phyloP scores from a whole-genome alignment of 2,113 vertebrate genomes.

The western clawed frog (Xenopus tropicalis) region UCB_Xtro_10.0 CM004449.2:72306001-72306500 shows the following conservation, averaged over 20 bases:
- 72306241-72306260: constrained; percentile 24
- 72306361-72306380: constrained; percentile 12
- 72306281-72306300: not conserved
- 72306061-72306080: not conserved
- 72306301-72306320: constrained; percentile 9
- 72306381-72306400: constrained; percentile 7
- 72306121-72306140: not conserved
- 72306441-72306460: not conserved
- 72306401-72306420: not conserved
- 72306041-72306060: too few relatives aligned
- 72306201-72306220: constrained; percentile 15
- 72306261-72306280: constrained; percentile 27
- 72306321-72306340: constrained; percentile 40
- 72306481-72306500: too few relatives aligned
- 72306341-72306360: constrained; percentile 19
- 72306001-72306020: too few relatives aligned
- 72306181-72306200: not conserved
- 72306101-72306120: not conserved
- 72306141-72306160: not conserved
- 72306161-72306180: not conserved
- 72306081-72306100: not conserved
- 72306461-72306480: too few relatives aligned
- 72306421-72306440: not conserved
- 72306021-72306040: too few relatives aligned
- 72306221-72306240: constrained; percentile 29